These are phyloP conservation scores for Ectobius pallidus DNA, from an alignment of 2,888 invertebrate genomes.

Conservation along the genomic window DNA sequence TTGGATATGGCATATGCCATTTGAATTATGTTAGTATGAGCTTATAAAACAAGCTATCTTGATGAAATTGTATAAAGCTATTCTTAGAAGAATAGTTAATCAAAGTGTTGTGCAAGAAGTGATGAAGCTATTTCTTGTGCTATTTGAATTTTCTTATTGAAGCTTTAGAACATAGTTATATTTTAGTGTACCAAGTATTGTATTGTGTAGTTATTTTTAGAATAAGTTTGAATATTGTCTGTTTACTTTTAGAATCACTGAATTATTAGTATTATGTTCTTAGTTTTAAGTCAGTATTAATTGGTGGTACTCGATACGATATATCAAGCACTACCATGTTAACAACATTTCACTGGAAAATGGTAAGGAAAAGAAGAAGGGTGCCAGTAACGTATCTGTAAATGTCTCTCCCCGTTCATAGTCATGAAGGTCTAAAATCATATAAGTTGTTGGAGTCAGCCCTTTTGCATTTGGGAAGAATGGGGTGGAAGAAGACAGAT, in stretches of 20 bases:
- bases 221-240: neutral
- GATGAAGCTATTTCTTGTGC: constrained; percentile 9
- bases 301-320: neutral
- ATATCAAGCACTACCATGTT: neutral
- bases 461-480: constrained; percentile 25
- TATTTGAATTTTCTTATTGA: neutral
- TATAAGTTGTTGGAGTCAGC: constrained; percentile 33
- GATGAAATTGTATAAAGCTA: constrained; percentile 1
- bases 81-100: neutral
- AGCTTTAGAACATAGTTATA: constrained; percentile 6
- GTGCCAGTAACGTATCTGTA: constrained; percentile 13
- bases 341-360: neutral
- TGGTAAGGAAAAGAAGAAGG: constrained; percentile 18
- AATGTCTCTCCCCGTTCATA: constrained; percentile 26
- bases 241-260: neutral
- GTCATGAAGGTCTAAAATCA: constrained; percentile 22
- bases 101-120: constrained; percentile 1
- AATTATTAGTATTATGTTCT: neutral
- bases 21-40: neutral
- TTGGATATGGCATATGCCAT: constrained; percentile 1
- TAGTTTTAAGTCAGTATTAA: neutral
- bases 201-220: constrained; percentile 11
- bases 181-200: neutral
- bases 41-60: too few relatives aligned
- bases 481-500: constrained; percentile 29